Evolutionary conservation across 2,797 vertebrate species (phyloP).

Genomic region (Bryconaethiops microstoma): DNA sequence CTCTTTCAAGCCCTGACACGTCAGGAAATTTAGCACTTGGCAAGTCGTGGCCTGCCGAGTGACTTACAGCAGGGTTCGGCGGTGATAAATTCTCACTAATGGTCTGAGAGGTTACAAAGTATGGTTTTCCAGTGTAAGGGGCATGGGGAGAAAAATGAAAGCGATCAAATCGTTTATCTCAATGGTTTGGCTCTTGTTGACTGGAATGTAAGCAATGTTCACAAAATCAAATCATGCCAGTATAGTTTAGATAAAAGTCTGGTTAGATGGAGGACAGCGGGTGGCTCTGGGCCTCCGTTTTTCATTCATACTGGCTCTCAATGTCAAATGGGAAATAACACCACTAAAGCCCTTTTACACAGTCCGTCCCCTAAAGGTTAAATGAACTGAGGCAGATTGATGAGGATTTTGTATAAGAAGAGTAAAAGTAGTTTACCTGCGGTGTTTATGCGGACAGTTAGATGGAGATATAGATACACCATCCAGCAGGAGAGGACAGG

Average conservation of each 20-base stretch:
- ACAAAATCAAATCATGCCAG: conserved; percentile 27
- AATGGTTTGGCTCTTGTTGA: conserved; percentile 30
- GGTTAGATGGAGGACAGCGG: conserved; percentile 25
- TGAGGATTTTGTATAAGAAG: not conserved
- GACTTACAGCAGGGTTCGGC: conserved; percentile 72
- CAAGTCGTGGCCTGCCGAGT: conserved; percentile 68
- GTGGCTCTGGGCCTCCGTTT: not conserved
- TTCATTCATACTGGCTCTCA: conserved; percentile 24
- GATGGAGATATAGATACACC: conserved; percentile 30
- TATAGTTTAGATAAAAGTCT: conserved; percentile 45
- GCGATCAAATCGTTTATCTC: conserved; percentile 46
- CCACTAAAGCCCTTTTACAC: not conserved
- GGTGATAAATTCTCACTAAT: conserved; percentile 76
- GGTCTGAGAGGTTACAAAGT: conserved; percentile 72
- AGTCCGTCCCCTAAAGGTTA: not conserved
- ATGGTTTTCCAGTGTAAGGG: conserved; percentile 52
- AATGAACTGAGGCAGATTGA: conserved; percentile 1
- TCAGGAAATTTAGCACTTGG: conserved; percentile 72
- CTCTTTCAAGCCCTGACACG: conserved; percentile 67
- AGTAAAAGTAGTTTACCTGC: conserved; percentile 9
- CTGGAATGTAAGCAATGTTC: conserved; percentile 39
- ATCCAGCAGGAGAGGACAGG: conserved; percentile 10
- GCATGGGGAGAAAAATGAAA: conserved; percentile 41
- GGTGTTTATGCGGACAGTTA: conserved; percentile 3
- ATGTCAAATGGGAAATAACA: conserved; percentile 6